Conservation (phyloP, 1,140 invertebrate genomes). For the Zaprionus lachaisei region DNA sequence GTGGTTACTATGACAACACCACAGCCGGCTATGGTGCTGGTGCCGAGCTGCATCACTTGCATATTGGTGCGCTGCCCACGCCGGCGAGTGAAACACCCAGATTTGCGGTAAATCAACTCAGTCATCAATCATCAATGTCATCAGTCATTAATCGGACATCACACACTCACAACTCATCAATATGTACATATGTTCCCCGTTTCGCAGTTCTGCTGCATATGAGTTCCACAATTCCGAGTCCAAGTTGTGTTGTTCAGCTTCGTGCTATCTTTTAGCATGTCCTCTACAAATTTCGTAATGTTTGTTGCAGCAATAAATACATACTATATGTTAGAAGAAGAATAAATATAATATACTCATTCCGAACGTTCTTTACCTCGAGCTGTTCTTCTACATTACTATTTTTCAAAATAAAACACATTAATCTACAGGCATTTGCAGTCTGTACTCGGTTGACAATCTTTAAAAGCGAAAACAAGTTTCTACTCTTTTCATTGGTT, state of each 20-base stretch:
- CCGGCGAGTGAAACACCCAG: slow-evolving; percentile 83
- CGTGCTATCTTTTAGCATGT: background rate
- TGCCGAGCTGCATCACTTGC: slow-evolving; percentile 74
- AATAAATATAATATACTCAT: background rate
- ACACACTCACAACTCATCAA: slow-evolving; percentile 17
- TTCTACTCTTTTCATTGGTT: slow-evolving; percentile 28
- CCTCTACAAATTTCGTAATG: background rate
- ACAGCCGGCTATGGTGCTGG: slow-evolving; percentile 35
- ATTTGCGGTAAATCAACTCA: slow-evolving; percentile 84
- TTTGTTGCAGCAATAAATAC: background rate
- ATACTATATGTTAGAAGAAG: background rate
- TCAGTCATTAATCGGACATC: slow-evolving; percentile 34
- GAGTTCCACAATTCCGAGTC: background rate
- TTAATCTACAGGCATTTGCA: background rate
- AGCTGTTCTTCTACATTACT: background rate
- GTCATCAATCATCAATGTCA: slow-evolving; percentile 45
- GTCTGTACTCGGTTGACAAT: background rate
- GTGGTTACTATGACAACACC: slow-evolving; percentile 52
- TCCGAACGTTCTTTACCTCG: background rate
- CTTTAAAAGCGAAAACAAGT: slow-evolving; percentile 19
- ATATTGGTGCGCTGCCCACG: slow-evolving; percentile 84
- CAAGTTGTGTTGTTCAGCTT: background rate
- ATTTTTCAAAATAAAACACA: background rate
- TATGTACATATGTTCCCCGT: background rate
- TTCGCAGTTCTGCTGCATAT: background rate